These are phyloP conservation scores for Pipistrellus nathusii DNA, from an alignment of 2,797 vertebrate species.

Conservation along the genomic window DNA sequence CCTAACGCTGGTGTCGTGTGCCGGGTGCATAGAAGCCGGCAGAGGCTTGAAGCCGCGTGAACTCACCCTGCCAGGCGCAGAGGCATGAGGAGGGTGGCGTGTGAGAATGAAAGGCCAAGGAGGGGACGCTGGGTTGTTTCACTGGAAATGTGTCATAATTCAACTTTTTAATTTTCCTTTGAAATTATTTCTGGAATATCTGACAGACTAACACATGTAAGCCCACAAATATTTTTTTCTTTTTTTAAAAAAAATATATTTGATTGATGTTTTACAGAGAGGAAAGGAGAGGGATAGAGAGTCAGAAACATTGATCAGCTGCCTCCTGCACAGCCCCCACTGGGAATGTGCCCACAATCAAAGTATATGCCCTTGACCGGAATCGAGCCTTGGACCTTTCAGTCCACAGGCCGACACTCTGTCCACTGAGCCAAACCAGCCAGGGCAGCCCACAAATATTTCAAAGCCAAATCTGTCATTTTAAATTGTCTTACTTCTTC, in stretches of 20 bases:
- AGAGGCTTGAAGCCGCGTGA: not conserved
- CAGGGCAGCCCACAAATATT: not conserved
- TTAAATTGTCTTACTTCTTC: not conserved
- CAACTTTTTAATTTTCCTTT: conserved; percentile 18
- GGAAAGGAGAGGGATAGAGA: too few species aligned
- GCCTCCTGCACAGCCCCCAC: too few species aligned
- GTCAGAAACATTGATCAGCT: too few species aligned
- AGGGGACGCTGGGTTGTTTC: not conserved
- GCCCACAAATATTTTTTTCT: not conserved
- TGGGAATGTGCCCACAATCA: too few species aligned
- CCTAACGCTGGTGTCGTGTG: not conserved
- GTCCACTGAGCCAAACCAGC: too few species aligned
- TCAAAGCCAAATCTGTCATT: conserved; percentile 41
- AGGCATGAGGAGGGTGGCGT: not conserved
- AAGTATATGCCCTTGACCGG: too few species aligned
- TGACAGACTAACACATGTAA: not conserved
- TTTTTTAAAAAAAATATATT: too few species aligned
- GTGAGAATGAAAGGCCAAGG: not conserved
- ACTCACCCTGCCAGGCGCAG: not conserved
- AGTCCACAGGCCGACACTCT: too few species aligned
- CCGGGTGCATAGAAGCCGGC: not conserved
- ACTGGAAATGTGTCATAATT: not conserved
- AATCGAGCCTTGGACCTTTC: too few species aligned
- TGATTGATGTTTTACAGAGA: too few species aligned
- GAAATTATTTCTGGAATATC: conserved; percentile 48